Evolutionary conservation across 2,113 vertebrate genomes (phyloP).

Genomic region (Anthoscopus minutus): DNA sequence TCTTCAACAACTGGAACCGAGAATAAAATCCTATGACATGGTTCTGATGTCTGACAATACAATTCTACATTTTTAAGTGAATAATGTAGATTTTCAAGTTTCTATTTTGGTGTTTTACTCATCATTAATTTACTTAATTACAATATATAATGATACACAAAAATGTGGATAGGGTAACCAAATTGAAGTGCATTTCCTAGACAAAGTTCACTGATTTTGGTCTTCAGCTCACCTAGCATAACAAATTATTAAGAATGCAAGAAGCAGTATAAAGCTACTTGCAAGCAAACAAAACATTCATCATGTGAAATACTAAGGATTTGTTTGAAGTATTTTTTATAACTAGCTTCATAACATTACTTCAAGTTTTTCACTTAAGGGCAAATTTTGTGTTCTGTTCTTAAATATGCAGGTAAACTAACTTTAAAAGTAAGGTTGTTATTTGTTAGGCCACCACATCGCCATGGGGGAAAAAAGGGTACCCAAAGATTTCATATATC

Average conservation of each 20-base stretch:
- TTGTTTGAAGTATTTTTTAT: background rate
- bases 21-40: background rate
- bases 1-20: background rate
- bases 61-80: background rate
- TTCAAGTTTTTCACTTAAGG: background rate
- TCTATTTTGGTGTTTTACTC: background rate
- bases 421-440: background rate
- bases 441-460: background rate
- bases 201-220: background rate
- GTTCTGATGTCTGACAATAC: background rate
- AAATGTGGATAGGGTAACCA: background rate
- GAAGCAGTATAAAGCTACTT: background rate
- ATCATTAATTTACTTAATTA: background rate
- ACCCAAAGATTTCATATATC: background rate
- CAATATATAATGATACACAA: background rate
- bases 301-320: background rate
- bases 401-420: background rate
- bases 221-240: background rate
- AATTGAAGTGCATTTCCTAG: background rate
- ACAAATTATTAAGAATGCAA: background rate
- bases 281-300: background rate
- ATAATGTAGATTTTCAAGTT: background rate
- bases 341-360: background rate
- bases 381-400: background rate
- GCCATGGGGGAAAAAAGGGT: background rate